Evolutionary conservation across 2,888 invertebrate species (phyloP).

Genomic region (Melolontha melolontha): DNA sequence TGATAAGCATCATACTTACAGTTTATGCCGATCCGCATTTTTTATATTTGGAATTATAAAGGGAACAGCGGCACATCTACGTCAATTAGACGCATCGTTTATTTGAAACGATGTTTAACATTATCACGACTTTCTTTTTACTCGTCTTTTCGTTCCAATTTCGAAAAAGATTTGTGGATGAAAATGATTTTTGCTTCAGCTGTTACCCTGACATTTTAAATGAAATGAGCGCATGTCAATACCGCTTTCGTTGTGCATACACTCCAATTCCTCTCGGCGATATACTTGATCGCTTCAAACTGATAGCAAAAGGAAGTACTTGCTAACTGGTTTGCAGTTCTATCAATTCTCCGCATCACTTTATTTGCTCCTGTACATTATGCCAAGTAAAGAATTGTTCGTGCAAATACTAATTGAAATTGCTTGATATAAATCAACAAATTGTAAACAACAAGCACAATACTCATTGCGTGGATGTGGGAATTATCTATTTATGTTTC

Average conservation of each 20-base stretch:
- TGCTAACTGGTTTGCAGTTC: conserved; percentile 30
- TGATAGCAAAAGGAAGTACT: conserved; percentile 12
- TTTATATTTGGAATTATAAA: conserved; percentile 17
- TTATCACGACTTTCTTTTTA: conserved; percentile 26
- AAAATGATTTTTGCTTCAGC: conserved; percentile 18
- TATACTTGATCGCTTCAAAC: conserved; percentile 1
- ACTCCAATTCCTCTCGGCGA: not conserved
- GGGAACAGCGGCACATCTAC: conserved; percentile 14
- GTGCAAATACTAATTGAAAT: conserved; percentile 36
- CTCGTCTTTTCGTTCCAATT: not conserved
- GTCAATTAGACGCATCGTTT: conserved; percentile 31
- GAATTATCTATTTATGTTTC: conserved; percentile 6
- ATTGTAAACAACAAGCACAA: conserved; percentile 1
- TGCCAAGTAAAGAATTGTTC: conserved; percentile 30
- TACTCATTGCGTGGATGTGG: conserved; percentile 1
- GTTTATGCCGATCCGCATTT: not conserved
- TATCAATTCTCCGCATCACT: conserved; percentile 24
- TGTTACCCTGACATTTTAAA: conserved; percentile 26
- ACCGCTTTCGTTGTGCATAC: not conserved
- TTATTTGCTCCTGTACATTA: conserved; percentile 20
- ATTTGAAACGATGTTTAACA: conserved; percentile 18
- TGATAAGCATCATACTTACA: conserved; percentile 11
- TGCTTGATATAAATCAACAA: conserved; percentile 32
- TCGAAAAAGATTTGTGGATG: conserved; percentile 5
- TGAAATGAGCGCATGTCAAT: not conserved